These are phyloP conservation scores for Deilephila porcellus DNA, from an alignment of 2,888 invertebrate genomes.

Conservation along the genomic window DNA sequence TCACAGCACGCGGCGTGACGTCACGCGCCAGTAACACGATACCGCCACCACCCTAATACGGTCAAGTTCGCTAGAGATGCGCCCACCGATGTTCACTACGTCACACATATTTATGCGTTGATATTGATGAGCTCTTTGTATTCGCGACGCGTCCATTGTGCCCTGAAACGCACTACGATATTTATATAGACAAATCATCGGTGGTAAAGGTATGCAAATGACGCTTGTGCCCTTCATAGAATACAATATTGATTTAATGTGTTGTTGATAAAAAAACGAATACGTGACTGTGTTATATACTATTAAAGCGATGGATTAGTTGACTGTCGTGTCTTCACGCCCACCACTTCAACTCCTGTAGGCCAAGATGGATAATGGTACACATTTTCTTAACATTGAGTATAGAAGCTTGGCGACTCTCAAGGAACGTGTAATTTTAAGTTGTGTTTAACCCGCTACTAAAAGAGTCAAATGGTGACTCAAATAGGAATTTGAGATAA, in stretches of 20 bases:
- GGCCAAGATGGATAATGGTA: too few relatives aligned
- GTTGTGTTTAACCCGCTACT: too few relatives aligned
- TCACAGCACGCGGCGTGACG: slow-evolving; percentile 12
- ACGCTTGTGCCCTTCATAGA: background rate
- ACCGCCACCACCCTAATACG: slow-evolving; percentile 36
- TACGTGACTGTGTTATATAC: background rate
- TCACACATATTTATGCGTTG: slow-evolving; percentile 13
- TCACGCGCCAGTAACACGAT: slow-evolving; percentile 30
- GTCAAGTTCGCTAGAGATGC: slow-evolving; percentile 29
- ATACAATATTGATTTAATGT: background rate
- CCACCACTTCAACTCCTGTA: too few relatives aligned
- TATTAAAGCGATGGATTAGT: background rate
- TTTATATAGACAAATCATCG: slow-evolving; percentile 10
- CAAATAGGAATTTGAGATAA: too few relatives aligned
- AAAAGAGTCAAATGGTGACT: too few relatives aligned
- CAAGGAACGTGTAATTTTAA: too few relatives aligned
- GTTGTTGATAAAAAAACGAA: background rate
- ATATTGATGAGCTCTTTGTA: slow-evolving; percentile 15
- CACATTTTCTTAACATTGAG: too few relatives aligned
- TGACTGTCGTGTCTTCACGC: too few relatives aligned
- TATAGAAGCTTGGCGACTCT: too few relatives aligned
- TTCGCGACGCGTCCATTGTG: slow-evolving; percentile 14
- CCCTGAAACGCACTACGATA: slow-evolving; percentile 7
- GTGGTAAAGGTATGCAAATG: slow-evolving; percentile 15
- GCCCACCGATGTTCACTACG: slow-evolving; percentile 5